Conservation (phyloP, 1,140 invertebrate genomes). For the Ephestia elutella region DNA sequence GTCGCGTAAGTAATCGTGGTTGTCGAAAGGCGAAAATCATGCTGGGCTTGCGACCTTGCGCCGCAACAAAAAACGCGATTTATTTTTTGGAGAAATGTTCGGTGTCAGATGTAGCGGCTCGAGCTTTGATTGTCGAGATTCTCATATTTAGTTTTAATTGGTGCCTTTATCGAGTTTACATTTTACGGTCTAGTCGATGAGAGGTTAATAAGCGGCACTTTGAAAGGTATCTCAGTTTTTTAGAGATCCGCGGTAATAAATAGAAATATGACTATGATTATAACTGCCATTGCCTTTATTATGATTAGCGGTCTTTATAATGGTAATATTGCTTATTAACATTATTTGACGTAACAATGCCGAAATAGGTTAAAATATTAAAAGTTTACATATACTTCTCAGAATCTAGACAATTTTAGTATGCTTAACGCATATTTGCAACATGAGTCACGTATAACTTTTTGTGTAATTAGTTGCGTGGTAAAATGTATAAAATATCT, state of each 20-base stretch:
- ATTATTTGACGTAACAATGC: background rate
- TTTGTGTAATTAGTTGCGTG: slow-evolving; percentile 2
- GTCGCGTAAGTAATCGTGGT: slow-evolving; percentile 30
- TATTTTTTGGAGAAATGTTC: slow-evolving; percentile 65
- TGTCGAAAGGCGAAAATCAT: slow-evolving; percentile 67
- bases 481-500: slow-evolving; percentile 3
- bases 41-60: slow-evolving; percentile 60
- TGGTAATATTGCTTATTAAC: background rate
- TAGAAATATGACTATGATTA: slow-evolving; percentile 33
- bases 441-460: background rate
- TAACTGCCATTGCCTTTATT: background rate
- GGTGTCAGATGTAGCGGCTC: slow-evolving; percentile 70
- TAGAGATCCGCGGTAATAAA: slow-evolving; percentile 57
- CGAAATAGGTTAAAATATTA: background rate
- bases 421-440: background rate
- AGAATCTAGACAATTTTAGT: no score
- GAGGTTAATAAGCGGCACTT: slow-evolving; percentile 74
- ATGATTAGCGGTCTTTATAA: background rate
- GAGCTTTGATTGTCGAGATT: slow-evolving; percentile 71
- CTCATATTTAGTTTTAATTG: slow-evolving; percentile 75
- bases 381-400: background rate
- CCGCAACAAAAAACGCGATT: slow-evolving; percentile 63
- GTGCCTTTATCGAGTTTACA: slow-evolving; percentile 74
- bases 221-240: slow-evolving; percentile 68
- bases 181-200: slow-evolving; percentile 73